Evolutionary conservation across 2,888 invertebrate genomes (phyloP), one percentile per base, ranked within the genome.

Genomic region (Trisateles emortualis): DNA sequence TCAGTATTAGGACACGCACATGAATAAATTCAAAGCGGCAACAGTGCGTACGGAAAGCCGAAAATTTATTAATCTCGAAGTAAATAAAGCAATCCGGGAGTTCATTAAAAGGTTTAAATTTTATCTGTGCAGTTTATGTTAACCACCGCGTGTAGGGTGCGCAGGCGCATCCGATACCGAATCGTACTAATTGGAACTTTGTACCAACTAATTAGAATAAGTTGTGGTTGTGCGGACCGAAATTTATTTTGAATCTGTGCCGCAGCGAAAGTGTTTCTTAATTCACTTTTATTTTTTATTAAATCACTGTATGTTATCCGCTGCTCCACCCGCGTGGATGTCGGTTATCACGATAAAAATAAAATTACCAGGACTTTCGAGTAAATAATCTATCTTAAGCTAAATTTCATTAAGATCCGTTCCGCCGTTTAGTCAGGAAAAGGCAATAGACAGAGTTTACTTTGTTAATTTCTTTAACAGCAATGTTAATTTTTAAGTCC

Each of bases 31-130:
- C 56, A 67, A 64, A 46, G 59, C 59, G 58, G 64, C 66, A 54
- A 59, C 67, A 57, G 71, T 69, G 72, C 74, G 72, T 74, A 77
- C 72, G 61, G 72, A 75, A 72, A 72, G 72, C 74, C 79, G 74
- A 81, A 78, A 78, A 84, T 85, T 81, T 83, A 86, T 86, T 77
- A 78, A 83, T 77, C 74, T 72, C 65, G 53, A 62, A 78, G 79
- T 86, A 83, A 84, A 85, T 87, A 87, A 87, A 86, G 79, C 84
- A 86, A 86, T 84, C 83, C 68, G 52, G 58, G 76, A 80, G 78
- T 88, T 88, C 87, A 88, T 88, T 88, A 89, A 87, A 82, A 78
- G 78, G 79, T 75, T 88, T 87, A 86, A 89, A 87, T 85, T 84
- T 88, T 88, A 88, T 88, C 88, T 82, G 82, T 75, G 79, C 83